Evolutionary conservation across 1,140 invertebrate species (phyloP).

Genomic region (Neodiprion lecontei): DNA sequence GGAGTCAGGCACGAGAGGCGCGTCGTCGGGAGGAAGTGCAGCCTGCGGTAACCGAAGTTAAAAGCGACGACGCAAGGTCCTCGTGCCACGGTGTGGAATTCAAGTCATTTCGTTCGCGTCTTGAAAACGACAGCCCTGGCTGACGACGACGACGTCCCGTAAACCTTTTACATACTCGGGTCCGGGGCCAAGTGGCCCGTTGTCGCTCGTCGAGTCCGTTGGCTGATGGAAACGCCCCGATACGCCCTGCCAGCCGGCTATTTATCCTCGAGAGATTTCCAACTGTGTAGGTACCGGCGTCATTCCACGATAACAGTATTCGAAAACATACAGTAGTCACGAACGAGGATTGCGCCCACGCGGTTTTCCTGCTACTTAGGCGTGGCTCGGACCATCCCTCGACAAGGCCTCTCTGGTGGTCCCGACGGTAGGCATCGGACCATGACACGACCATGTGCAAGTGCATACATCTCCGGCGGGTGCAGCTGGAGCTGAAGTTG

Average conservation of each 20-base stretch:
- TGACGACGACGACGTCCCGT: conserved; percentile 31
- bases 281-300: no score
- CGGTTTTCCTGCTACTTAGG: no score
- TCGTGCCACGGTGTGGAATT: conserved; percentile 26
- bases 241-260: no score
- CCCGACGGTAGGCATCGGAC: no score
- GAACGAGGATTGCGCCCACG: no score
- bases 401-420: no score
- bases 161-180: conserved; percentile 41
- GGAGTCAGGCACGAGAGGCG: not conserved
- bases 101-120: conserved; percentile 36
- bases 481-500: not conserved
- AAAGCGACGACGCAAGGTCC: not conserved
- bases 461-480: not conserved
- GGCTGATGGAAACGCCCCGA: not conserved
- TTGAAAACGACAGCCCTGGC: conserved; percentile 25
- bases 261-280: no score
- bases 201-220: not conserved
- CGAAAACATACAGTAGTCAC: no score
- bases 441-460: not conserved
- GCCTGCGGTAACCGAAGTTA: not conserved
- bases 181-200: conserved; percentile 5
- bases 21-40: not conserved
- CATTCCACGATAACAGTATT: no score
- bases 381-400: no score